Conservation (phyloP, 2,888 invertebrate species). For the Eristalis intricaria region DNA sequence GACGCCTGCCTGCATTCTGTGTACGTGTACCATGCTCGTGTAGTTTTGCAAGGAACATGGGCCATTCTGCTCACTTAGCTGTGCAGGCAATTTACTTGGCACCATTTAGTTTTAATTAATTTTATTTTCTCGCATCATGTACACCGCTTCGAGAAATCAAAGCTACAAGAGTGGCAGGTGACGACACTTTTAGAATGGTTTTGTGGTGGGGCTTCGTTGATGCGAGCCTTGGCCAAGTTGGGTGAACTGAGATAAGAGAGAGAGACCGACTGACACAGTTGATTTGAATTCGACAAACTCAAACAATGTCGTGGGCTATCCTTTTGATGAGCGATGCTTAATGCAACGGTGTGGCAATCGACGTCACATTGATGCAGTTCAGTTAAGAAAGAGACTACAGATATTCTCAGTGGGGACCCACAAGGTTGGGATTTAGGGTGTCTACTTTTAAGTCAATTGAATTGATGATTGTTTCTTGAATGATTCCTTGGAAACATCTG, state of each 20-base stretch:
- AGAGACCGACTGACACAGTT: neutral
- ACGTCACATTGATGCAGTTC: neutral
- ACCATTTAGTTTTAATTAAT: conserved; percentile 57
- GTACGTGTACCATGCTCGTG: neutral
- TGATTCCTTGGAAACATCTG: no score
- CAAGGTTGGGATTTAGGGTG: no score
- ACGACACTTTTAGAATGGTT: neutral
- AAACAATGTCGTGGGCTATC: neutral
- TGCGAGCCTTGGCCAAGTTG: conserved; percentile 33
- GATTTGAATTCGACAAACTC: neutral
- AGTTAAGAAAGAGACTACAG: no score
- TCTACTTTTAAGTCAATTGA: no score
- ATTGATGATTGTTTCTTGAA: no score
- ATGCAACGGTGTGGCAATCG: neutral
- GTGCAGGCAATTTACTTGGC: conserved; percentile 58
- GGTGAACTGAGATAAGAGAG: neutral
- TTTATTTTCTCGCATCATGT: conserved; percentile 9
- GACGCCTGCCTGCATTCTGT: neutral
- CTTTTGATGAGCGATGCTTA: neutral
- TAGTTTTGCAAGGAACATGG: neutral
- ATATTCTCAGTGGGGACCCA: no score
- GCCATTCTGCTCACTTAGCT: neutral
- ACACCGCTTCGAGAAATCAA: neutral
- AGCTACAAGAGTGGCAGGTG: neutral
- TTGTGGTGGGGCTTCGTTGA: neutral